phyloP scores from a whole-genome alignment of 2,888 invertebrate species.

The Nasonovia ribisnigri region DNA sequence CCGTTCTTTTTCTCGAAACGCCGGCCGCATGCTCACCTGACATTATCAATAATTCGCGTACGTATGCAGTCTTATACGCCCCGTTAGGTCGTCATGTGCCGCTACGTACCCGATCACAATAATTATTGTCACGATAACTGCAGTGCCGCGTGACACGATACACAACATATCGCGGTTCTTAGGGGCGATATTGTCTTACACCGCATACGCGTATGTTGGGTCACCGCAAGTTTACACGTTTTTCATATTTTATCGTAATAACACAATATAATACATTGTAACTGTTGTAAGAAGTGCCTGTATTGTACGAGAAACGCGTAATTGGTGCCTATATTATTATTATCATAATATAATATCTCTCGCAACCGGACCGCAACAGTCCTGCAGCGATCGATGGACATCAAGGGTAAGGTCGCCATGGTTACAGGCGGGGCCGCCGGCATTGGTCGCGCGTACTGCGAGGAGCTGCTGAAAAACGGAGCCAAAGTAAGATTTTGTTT shows the following conservation, averaged over 20 bases:
- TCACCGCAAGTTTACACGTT: neutral
- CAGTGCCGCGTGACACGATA: neutral
- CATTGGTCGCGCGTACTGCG: constrained; percentile 80
- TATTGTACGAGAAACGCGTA: neutral
- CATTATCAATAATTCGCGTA: neutral
- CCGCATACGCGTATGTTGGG: neutral
- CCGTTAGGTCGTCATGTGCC: neutral
- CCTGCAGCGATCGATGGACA: constrained; percentile 73
- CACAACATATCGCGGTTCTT: neutral
- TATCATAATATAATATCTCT: neutral
- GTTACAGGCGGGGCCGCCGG: constrained; percentile 82
- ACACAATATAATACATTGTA: neutral
- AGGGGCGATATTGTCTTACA: neutral
- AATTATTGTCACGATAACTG: neutral
- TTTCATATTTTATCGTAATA: neutral
- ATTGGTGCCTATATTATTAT: neutral
- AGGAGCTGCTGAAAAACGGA: constrained; percentile 80
- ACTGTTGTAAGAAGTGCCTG: neutral
- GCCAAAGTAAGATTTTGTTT: constrained; percentile 75
- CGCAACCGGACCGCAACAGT: neutral
- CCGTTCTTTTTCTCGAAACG: neutral
- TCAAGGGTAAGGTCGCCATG: constrained; percentile 81
- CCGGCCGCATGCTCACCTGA: neutral
- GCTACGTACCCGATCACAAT: neutral
- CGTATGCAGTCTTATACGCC: neutral